Evolutionary conservation across 2,888 invertebrate species (phyloP).

Genomic region (Eledona agricola): DNA sequence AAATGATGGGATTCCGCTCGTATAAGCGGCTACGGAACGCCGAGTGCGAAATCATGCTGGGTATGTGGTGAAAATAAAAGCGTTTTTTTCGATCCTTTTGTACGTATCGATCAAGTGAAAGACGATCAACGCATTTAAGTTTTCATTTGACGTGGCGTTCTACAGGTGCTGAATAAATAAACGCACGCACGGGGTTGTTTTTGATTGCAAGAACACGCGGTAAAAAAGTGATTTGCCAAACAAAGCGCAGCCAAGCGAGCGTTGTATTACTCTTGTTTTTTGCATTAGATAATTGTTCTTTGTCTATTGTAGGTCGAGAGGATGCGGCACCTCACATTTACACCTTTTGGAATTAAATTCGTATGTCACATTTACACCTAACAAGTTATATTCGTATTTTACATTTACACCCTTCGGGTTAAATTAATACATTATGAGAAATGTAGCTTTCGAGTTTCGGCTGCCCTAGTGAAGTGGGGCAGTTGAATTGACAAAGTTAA

Average conservation of each 20-base stretch:
- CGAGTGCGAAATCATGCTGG: conserved; percentile 75
- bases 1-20: conserved; percentile 71
- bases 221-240: too few relatives aligned
- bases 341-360: conserved; percentile 1
- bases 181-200: too few relatives aligned
- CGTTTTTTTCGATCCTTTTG: too few relatives aligned
- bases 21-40: conserved; percentile 72
- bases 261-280: neutral
- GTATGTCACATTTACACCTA: neutral
- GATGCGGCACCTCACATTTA: neutral
- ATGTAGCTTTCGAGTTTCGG: too few relatives aligned
- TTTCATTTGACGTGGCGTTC: conserved; percentile 3
- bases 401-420: too few relatives aligned
- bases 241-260: too few relatives aligned
- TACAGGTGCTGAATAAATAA: conserved; percentile 1
- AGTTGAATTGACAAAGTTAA: conserved; percentile 27
- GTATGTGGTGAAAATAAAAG: conserved; percentile 67
- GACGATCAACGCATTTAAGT: conserved; percentile 1
- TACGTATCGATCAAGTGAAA: conserved; percentile 1
- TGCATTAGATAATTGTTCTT: conserved; percentile 5
- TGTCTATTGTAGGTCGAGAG: conserved; percentile 10
- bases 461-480: too few relatives aligned
- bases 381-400: too few relatives aligned
- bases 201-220: too few relatives aligned
- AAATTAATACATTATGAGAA: too few relatives aligned